These are phyloP conservation scores for Actinia equina DNA, from an alignment of 64 coral and sea anemone genomes.

Conservation along the genomic window DNA sequence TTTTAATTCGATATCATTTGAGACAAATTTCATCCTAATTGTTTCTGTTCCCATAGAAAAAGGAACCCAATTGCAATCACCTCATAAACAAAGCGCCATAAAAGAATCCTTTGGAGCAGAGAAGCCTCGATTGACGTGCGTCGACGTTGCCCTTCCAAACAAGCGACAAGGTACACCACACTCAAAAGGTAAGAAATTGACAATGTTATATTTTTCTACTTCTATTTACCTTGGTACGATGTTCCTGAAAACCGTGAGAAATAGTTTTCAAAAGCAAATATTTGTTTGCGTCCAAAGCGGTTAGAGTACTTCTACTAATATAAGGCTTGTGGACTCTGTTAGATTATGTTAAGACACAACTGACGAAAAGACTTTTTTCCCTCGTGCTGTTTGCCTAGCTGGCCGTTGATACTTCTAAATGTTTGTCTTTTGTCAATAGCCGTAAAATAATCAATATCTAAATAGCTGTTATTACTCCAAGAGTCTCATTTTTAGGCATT, in stretches of 20 bases:
- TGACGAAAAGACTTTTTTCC: not conserved
- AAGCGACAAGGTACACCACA: not conserved
- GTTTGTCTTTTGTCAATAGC: not conserved
- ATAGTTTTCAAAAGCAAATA: conserved; percentile 1
- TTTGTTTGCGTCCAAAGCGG: not conserved
- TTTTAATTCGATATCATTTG: not conserved
- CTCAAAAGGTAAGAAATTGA: not conserved
- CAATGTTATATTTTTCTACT: not conserved
- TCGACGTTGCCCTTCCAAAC: not conserved
- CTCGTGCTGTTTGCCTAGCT: not conserved
- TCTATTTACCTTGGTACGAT: not conserved
- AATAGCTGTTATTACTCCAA: not conserved
- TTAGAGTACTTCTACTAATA: not conserved
- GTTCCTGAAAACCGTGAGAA: not conserved
- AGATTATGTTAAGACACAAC: not conserved
- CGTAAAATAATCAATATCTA: too few relatives aligned
- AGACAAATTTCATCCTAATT: not conserved
- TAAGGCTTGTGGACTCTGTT: not conserved
- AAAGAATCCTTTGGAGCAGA: not conserved
- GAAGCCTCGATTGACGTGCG: not conserved
- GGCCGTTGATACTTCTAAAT: not conserved
- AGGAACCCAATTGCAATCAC: not conserved
- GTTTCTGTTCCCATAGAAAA: conserved; percentile 6
- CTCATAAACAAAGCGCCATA: not conserved
- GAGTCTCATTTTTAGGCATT: too few relatives aligned